phyloP scores from a whole-genome alignment of 2,113 vertebrate species.

The Brachyhypopomus gauderio region DNA sequence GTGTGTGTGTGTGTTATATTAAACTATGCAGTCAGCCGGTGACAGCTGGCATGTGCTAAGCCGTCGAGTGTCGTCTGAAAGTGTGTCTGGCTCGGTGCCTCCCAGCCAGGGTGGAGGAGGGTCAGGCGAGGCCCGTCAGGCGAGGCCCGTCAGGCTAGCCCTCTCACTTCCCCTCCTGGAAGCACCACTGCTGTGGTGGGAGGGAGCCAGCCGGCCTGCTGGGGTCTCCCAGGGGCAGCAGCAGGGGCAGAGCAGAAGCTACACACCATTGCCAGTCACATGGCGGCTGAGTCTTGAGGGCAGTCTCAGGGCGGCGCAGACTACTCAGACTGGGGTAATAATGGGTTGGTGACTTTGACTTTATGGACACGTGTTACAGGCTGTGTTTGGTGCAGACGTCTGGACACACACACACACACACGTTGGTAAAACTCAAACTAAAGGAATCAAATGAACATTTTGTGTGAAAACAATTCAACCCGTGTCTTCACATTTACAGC shows the following conservation, averaged over 20 bases:
- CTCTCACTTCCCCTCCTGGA: background rate
- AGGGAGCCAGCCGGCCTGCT: background rate
- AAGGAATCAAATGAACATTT: background rate
- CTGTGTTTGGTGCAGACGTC: background rate
- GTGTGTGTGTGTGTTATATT: conserved; percentile 65
- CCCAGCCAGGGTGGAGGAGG: no score
- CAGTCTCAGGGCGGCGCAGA: conserved; percentile 61
- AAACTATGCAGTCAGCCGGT: conserved; percentile 65
- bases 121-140: background rate
- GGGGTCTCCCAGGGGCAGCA: background rate
- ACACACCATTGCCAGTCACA: background rate
- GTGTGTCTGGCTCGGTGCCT: background rate
- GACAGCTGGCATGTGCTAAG: conserved; percentile 67
- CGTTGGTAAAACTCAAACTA: background rate
- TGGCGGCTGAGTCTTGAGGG: conserved; percentile 56
- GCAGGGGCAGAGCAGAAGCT: no score
- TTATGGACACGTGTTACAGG: conserved; percentile 10
- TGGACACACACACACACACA: conserved; percentile 17
- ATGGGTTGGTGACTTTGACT: conserved; percentile 67
- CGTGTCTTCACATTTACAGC: background rate
- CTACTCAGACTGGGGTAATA: conserved; percentile 77
- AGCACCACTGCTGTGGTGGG: background rate
- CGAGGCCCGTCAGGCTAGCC: background rate
- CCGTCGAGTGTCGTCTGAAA: background rate
- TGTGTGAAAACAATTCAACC: background rate